These are phyloP conservation scores for Chloromyia formosa DNA, from an alignment of 2,888 invertebrate species.

Conservation along the genomic window DNA sequence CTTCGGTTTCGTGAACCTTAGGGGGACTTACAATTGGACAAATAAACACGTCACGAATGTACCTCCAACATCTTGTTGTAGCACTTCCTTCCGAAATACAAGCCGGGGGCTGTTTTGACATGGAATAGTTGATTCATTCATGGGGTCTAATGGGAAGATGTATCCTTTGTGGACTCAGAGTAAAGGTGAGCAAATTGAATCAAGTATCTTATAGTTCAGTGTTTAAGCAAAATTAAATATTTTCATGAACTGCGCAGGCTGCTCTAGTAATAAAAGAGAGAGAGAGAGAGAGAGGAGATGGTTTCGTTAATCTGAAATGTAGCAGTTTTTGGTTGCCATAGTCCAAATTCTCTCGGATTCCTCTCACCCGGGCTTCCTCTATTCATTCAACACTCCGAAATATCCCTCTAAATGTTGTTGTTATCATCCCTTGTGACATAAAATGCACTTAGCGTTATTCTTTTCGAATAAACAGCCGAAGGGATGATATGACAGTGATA, in stretches of 20 bases:
- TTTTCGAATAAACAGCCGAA: slow-evolving; percentile 44
- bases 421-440: slow-evolving; percentile 38
- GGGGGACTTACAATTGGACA: slow-evolving; percentile 44
- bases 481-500: slow-evolving; percentile 16
- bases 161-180: slow-evolving; percentile 18
- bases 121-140: neutral
- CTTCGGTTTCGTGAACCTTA: slow-evolving; percentile 15
- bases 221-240: too few relatives aligned
- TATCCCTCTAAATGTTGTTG: slow-evolving; percentile 28
- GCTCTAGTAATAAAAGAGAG: too few relatives aligned
- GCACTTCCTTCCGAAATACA: slow-evolving; percentile 28
- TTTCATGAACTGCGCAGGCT: too few relatives aligned
- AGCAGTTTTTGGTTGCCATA: neutral
- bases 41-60: slow-evolving; percentile 45
- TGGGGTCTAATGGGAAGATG: neutral
- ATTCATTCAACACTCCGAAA: neutral
- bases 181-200: too few relatives aligned
- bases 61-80: slow-evolving; percentile 8
- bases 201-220: too few relatives aligned
- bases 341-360: neutral
- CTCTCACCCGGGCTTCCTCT: neutral
- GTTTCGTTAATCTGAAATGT: neutral
- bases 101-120: slow-evolving; percentile 5
- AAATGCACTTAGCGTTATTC: slow-evolving; percentile 26
- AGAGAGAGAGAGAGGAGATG: too few relatives aligned